Base-by-base conservation (phyloP, 2,797 vertebrate genomes). In the Lacerta bilineata region DNA sequence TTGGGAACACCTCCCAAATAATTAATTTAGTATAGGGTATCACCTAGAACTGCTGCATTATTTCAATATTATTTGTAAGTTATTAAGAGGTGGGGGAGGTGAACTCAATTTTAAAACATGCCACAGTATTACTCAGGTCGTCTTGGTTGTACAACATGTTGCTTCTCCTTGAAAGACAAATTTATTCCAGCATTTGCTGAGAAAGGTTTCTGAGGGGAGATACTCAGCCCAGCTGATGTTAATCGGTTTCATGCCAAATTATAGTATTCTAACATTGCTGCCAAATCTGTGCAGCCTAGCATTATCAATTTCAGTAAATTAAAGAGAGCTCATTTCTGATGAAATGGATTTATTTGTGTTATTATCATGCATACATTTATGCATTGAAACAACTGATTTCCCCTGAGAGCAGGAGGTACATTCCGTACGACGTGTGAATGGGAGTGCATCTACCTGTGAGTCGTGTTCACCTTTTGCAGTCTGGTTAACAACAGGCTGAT, bases 241-340 rank as follows among this genome's bases (percentile, higher is more conserved):
- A 89, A 89, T 80, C 88, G 88, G 84, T 91, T 92, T 94, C 87
- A 88, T 91, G 92, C 91, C 89, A 85, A 92, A 88, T 84, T 83
- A 88, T 89, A 94, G 90, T 72, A 91, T 84, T 23, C 84, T 91
- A 39, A 83, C 93, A 94, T 87, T 77, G 72, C 17, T 89, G 59
- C 36, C 89, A 72, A 39, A 82, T 2, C 4, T 2, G 0, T 83
- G 85, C 85, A 75, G 84, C 72, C 39, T 78, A 61, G 69, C 84
- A 84, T 77, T 78, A 90, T 78, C 17, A 91, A 88, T 86, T 89
- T 93, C 83, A 91, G 20, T 89, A 50, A 82, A 85, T 50, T 36
- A 91, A 2, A 27, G 86, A 88, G 85, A 88, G 8, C 64, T 89
- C 36, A 66, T 84, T 83, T 87, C 83, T 13, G 8, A 18, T 83